Conservation (phyloP, 2,888 invertebrate genomes). For the Meloe dianella region DNA sequence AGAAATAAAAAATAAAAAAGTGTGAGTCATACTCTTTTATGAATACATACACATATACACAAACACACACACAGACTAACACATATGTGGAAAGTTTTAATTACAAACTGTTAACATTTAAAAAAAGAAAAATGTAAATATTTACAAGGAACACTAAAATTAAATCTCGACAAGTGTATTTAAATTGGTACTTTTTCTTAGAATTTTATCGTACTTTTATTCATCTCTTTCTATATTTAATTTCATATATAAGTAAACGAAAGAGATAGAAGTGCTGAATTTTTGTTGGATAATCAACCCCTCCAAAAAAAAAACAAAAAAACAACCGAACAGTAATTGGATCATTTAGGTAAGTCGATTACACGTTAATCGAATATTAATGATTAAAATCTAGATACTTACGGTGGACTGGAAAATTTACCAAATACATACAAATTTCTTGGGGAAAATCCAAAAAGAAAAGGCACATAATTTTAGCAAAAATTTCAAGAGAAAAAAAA, state of each 20-base stretch:
- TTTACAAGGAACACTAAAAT: constrained; percentile 24
- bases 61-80: not conserved
- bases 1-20: not conserved
- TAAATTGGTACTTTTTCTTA: constrained; percentile 1
- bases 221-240: not conserved
- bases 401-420: too few relatives aligned
- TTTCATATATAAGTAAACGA: not conserved
- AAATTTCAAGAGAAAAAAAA: too few relatives aligned
- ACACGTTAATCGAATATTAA: too few relatives aligned
- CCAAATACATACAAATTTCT: too few relatives aligned
- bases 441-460: not conserved
- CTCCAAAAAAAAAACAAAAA: too few relatives aligned
- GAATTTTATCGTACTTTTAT: not conserved
- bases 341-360: too few relatives aligned
- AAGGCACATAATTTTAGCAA: too few relatives aligned
- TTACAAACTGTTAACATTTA: constrained; percentile 19
- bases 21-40: not conserved
- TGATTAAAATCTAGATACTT: too few relatives aligned
- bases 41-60: not conserved
- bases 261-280: too few relatives aligned
- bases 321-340: too few relatives aligned
- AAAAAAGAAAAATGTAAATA: constrained; percentile 25
- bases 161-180: constrained; percentile 5
- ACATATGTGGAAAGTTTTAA: constrained; percentile 26
- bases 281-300: too few relatives aligned